Evolutionary conservation across 2,113 vertebrate species (phyloP).

Genomic region (Sus scrofa): T2T-Sscrofa CM000820.6:89111501-89112000

Average conservation of each 20-base stretch:
- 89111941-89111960: neutral
- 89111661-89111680: neutral
- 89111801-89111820: neutral
- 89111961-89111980: neutral
- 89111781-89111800: neutral
- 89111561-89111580: neutral
- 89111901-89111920: neutral
- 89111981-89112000: neutral
- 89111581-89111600: neutral
- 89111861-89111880: neutral
- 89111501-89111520: neutral
- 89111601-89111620: neutral
- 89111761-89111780: neutral
- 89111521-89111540: neutral
- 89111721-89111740: neutral
- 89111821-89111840: neutral
- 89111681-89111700: conserved; percentile 26
- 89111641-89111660: neutral
- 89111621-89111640: neutral
- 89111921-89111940: neutral
- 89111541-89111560: neutral
- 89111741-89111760: neutral
- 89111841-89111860: neutral
- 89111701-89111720: neutral
- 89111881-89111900: neutral